Conservation (phyloP, 1,140 invertebrate species). For the Cylas formicarius region DNA sequence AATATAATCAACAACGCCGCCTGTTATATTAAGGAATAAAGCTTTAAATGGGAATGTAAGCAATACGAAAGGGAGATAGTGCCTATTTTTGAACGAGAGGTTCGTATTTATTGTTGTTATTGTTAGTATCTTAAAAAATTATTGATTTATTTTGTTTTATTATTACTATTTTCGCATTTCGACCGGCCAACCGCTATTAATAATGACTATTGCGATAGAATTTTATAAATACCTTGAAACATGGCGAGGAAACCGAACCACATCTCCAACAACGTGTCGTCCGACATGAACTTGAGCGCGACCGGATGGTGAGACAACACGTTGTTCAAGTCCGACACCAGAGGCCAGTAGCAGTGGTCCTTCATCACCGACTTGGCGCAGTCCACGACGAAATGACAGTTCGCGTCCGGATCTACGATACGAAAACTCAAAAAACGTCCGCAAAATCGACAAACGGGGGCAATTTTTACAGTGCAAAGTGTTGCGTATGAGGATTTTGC, state of each 20-base stretch:
- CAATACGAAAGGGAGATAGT: too few species aligned
- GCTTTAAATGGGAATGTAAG: too few species aligned
- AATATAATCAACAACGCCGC: too few species aligned
- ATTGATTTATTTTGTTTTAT: background rate
- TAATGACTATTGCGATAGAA: background rate
- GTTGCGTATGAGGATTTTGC: constrained; percentile 79
- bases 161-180: background rate
- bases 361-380: constrained; percentile 88
- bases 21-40: too few species aligned
- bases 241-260: constrained; percentile 91
- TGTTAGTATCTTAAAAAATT: constrained; percentile 3
- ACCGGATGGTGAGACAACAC: constrained; percentile 89
- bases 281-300: constrained; percentile 80
- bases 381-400: constrained; percentile 88
- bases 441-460: constrained; percentile 4
- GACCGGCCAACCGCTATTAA: background rate
- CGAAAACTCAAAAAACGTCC: constrained; percentile 15
- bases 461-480: constrained; percentile 69
- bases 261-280: constrained; percentile 79
- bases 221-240: constrained; percentile 69
- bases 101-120: constrained; percentile 4
- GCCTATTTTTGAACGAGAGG: too few species aligned
- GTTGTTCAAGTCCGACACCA: constrained; percentile 95
- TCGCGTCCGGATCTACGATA: constrained; percentile 62
- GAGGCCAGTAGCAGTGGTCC: constrained; percentile 96